Percentiles rank a stretch among this genome's conserved stretches.
These are phyloP conservation scores for Ctenodactylus gundi DNA, from an alignment of 2,113 vertebrate genomes.

Conservation along the genomic window DNA sequence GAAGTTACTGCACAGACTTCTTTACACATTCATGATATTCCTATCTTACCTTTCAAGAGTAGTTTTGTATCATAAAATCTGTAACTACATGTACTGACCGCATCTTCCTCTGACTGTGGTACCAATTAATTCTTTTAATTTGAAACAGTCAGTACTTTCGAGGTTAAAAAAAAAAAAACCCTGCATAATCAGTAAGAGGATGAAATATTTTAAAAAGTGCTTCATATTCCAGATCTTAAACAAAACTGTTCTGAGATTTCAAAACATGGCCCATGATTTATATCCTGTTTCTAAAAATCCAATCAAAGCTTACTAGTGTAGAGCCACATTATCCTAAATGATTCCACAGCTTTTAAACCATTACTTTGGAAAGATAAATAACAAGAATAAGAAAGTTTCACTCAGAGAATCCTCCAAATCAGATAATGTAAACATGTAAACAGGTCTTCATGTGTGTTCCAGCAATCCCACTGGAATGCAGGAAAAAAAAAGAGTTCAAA, in stretches of 20 bases:
- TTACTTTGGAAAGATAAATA: conserved; percentile 29
- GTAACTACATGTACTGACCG: neutral
- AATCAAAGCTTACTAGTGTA: neutral
- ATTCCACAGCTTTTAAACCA: neutral
- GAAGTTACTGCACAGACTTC: neutral
- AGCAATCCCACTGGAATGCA: neutral
- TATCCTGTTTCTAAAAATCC: conserved; percentile 21
- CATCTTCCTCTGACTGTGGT: neutral
- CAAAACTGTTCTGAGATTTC: conserved; percentile 31
- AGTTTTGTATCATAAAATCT: neutral
- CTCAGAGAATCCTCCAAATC: neutral
- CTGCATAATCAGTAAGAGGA: neutral
- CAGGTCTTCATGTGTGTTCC: neutral
- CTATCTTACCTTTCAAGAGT: neutral
- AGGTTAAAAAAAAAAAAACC: neutral
- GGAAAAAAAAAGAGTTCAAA: neutral
- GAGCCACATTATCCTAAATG: neutral
- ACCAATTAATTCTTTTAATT: neutral
- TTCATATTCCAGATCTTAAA: conserved; percentile 21
- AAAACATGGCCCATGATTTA: conserved; percentile 7
- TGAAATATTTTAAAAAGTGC: neutral
- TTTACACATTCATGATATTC: neutral
- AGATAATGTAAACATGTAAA: neutral
- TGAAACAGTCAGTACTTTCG: neutral
- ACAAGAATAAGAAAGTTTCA: neutral